A percentile compares a stretch with the other conserved stretches of the same genome.
Conservation (phyloP, 1,140 invertebrate genomes). For the Sinonovacula constricta region DNA sequence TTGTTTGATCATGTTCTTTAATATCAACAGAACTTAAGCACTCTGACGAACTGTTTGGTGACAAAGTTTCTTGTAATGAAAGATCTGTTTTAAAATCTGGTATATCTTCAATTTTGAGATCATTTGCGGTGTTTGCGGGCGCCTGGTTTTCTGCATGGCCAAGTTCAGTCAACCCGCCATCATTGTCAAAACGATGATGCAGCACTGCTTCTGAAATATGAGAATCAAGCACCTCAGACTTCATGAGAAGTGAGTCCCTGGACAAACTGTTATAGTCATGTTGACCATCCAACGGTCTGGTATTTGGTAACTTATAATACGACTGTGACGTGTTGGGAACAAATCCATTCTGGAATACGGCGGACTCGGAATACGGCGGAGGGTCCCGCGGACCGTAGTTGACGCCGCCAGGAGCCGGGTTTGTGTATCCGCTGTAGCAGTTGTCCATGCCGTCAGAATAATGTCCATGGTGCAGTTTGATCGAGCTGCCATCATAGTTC, state of each 20-base stretch:
- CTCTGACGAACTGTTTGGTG: conserved; percentile 38
- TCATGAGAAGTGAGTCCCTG: conserved; percentile 47
- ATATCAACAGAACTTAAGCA: conserved; percentile 34
- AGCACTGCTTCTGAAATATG: conserved; percentile 33
- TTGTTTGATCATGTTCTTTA: conserved; percentile 31
- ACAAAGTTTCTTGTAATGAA: conserved; percentile 40
- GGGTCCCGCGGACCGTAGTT: conserved; percentile 62
- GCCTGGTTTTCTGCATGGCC: conserved; percentile 26
- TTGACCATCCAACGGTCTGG: conserved; percentile 37
- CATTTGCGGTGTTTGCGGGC: conserved; percentile 1
- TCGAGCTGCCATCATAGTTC: conserved; percentile 58
- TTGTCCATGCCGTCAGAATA: conserved; percentile 57
- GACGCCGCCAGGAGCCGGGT: conserved; percentile 48
- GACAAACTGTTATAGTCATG: conserved; percentile 32
- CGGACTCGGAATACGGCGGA: conserved; percentile 66
- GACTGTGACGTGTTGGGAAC: conserved; percentile 53
- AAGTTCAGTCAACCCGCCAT: conserved; percentile 23
- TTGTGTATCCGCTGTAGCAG: conserved; percentile 59
- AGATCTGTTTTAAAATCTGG: conserved; percentile 58
- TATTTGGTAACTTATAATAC: conserved; percentile 61
- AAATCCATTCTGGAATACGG: conserved; percentile 65
- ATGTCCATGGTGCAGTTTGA: conserved; percentile 61
- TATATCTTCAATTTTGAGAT: conserved; percentile 51
- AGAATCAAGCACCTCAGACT: conserved; percentile 53
- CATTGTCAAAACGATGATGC: conserved; percentile 53